A percentile compares a stretch with the other conserved stretches of the same genome.
phyloP scores from a whole-genome alignment of 2,113 vertebrate genomes.

The Pachycephala philippinensis region DNA sequence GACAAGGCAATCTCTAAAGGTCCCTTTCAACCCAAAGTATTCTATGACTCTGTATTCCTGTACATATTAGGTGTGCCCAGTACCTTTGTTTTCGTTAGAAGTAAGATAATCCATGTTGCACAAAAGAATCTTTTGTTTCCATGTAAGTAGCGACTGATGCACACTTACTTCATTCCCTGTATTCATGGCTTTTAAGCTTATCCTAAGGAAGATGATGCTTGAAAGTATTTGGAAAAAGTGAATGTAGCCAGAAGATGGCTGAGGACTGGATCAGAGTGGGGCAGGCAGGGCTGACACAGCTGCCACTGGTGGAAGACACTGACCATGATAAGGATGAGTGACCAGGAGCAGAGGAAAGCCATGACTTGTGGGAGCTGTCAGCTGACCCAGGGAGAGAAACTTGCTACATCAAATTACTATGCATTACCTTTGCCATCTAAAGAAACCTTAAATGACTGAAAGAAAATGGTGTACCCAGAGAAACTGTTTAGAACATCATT shows the following conservation, averaged over 20 bases:
- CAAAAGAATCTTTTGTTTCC: neutral
- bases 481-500: neutral
- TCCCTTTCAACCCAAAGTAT: neutral
- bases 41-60: neutral
- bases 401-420: neutral
- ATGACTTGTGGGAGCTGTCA: neutral
- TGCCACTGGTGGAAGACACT: neutral
- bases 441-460: neutral
- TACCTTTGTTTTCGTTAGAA: neutral
- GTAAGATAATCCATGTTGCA: neutral
- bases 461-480: neutral
- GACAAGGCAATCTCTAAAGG: neutral
- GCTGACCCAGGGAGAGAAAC: neutral
- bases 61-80: neutral
- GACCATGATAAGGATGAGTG: neutral
- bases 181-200: neutral
- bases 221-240: neutral
- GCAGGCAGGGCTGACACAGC: neutral
- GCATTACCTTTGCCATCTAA: neutral
- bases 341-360: neutral
- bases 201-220: neutral
- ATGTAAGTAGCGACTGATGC: accelerated
- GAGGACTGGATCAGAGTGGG: neutral
- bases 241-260: neutral
- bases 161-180: neutral